Base-by-base conservation (phyloP, 2,888 invertebrate genomes). In the Dichetophora obliterata region DNA sequence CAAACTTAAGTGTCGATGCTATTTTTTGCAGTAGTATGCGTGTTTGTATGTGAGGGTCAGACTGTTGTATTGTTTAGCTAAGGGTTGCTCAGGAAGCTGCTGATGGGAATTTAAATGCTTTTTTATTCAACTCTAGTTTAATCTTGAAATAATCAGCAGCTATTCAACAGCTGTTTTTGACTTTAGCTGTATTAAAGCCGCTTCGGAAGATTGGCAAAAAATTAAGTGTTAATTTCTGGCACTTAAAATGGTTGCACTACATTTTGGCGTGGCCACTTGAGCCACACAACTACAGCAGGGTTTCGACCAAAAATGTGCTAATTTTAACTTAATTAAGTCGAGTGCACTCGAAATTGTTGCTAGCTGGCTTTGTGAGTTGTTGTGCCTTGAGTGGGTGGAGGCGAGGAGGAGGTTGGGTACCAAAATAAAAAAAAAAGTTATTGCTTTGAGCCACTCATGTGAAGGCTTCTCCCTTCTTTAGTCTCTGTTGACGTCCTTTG, bases 161-260 rank as follows among this genome's bases (percentile, higher is more conserved):
- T 37, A 37, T 37, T n/a, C 66, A 43, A 66, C 66, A 66, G 66
- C 34, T 66, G 66, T n/a, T 66, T 34, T 66, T 37, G 31, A 34
- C 54, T 52, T n/a, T 54, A 3, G 8, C n/a, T 24, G 8, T 11
- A 5, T 22, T 24, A 34, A 8, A 37, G n/a, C 14, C 11, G 19
- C 19, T 37, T 65, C 19, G n/a, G 3, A 16, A 65, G 65, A 31
- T 65, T n/a, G 4, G 43, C 66, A n/a, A 66, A 66, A 59, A 37
- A 43, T 66, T 16, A 66, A 66, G 66, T 66, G 66, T 43, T 66
- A 66, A 66, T 66, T 66, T 66, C 19, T 27, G 24, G 22, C 27
- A 59, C 19, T 19, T 24, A 5, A 2, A 27, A 59, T 16, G 27
- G 59, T 59, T 59, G 59, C 11, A 27, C 27, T 59, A 43, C 43